These are phyloP conservation scores for Austrofundulus limnaeus DNA, from an alignment of 2,113 vertebrate genomes.

Conservation along the genomic window DNA sequence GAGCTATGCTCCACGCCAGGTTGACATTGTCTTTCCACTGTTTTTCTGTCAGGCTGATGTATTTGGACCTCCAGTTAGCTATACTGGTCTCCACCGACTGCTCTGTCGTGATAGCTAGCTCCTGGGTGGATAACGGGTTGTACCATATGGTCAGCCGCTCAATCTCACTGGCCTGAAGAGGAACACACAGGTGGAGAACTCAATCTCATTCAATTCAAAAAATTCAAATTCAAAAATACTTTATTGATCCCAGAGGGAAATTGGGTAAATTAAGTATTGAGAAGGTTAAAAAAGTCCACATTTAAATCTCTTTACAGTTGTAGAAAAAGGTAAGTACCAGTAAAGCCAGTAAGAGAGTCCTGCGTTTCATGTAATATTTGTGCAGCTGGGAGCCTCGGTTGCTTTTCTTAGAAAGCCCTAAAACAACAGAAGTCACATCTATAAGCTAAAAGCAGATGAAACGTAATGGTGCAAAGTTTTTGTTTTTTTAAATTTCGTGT, in stretches of 20 bases:
- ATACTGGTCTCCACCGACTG: slow-evolving; percentile 94
- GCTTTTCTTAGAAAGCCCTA: slow-evolving; percentile 94
- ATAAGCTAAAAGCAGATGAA: slow-evolving; percentile 5
- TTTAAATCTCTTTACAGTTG: background rate
- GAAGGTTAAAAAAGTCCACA: background rate
- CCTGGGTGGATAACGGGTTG: slow-evolving; percentile 91
- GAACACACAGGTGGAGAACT: background rate
- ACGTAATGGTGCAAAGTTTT: background rate
- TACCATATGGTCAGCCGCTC: slow-evolving; percentile 96
- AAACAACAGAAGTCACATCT: slow-evolving; percentile 38
- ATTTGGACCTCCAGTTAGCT: slow-evolving; percentile 96
- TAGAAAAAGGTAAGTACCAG: slow-evolving; percentile 76
- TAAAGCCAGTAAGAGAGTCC: slow-evolving; percentile 88
- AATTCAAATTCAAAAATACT: no score
- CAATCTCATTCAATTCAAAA: no score
- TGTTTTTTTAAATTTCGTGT: background rate
- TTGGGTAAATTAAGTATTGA: background rate
- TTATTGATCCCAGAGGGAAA: no score
- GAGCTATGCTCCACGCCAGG: slow-evolving; percentile 95
- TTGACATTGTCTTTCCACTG: slow-evolving; percentile 98
- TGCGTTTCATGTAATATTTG: slow-evolving; percentile 97
- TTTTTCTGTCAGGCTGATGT: slow-evolving; percentile 92
- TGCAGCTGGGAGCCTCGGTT: slow-evolving; percentile 95
- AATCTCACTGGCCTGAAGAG: slow-evolving; percentile 89
- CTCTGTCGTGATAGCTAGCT: slow-evolving; percentile 87